Base-by-base conservation (phyloP, 2,113 vertebrate genomes). In the Tragelaphus buxtoni region DNA sequence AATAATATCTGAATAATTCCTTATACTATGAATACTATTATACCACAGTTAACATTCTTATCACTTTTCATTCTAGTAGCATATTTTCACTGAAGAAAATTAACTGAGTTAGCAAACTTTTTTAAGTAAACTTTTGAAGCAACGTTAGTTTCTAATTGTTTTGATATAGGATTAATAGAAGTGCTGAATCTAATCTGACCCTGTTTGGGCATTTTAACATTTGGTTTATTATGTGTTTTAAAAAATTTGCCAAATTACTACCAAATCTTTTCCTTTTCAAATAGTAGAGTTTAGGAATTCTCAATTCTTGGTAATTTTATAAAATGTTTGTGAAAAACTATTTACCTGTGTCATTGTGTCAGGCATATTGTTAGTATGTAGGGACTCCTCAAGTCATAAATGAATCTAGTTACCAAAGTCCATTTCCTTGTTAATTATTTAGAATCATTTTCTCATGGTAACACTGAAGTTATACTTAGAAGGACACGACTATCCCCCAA, bases 81-180 rank as follows among this genome's bases (percentile, higher is more conserved):
- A 45, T 39, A 35, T 86, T 95, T 95, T 92, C 56, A 65, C 69
- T 58, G 32, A 92, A 76, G 63, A 94, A 94, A 97, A 93, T 42
- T 65, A 94, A 94, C 22, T 96, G 56, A 88, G 79, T 97, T 92
- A 56, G 11, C 63, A 42, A 91, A 72, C 4, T 82, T 97, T 95
- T 90, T 53, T 24, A 85, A 91, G 45, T 45, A 87, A 97, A 97
- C 65, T 92, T 95, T 60, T 94, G 74, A 90, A 77, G 81, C 4
- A 95, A 55, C 9, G n/a, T 9, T 20, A 95, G 18, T n/a, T 94
- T 85, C 56, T 95, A 96, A 91, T 77, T 26, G 82, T 88, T 97
- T 87, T 28, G 28, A 65, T 58, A 60, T 12, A 65, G 63, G 85
- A 86, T 51, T 39, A 81, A 47, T 39, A 60, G 58, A 92, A 92